These are phyloP conservation scores for Folsomia manolachei DNA, from an alignment of 2,888 invertebrate species.

Conservation along the genomic window DNA sequence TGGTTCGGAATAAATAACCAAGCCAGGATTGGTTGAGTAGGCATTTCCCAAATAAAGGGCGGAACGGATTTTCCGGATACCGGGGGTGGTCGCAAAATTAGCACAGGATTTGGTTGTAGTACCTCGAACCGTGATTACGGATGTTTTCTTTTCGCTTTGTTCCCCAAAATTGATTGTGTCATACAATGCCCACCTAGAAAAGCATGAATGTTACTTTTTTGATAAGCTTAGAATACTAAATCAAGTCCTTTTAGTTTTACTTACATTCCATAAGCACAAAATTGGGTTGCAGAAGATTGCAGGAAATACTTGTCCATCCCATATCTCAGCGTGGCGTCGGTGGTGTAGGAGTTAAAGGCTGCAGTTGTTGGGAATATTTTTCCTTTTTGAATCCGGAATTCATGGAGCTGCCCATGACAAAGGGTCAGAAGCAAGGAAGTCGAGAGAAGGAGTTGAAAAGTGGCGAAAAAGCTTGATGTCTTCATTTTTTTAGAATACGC, in stretches of 20 bases:
- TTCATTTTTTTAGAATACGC: too few relatives aligned
- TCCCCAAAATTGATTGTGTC: neutral
- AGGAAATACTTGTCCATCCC: too few relatives aligned
- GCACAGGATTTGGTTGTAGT: neutral
- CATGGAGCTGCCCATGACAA: too few relatives aligned
- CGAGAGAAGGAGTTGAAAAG: too few relatives aligned
- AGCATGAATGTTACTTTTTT: neutral
- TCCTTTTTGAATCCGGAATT: too few relatives aligned
- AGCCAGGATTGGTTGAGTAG: neutral
- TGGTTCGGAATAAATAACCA: neutral
- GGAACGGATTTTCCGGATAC: neutral
- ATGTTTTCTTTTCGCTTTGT: neutral
- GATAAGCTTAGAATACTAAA: neutral
- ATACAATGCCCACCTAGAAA: neutral
- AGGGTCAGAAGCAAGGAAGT: too few relatives aligned
- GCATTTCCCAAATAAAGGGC: neutral
- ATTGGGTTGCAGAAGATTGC: neutral
- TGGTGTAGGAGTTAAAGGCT: too few relatives aligned
- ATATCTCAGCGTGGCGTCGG: too few relatives aligned
- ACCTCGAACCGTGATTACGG: neutral
- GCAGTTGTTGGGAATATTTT: too few relatives aligned
- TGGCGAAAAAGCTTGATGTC: too few relatives aligned
- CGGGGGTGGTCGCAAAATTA: neutral
- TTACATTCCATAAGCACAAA: neutral
- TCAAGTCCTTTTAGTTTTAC: neutral